These are phyloP conservation scores for Diadumene lineata DNA, from an alignment of 92 coral and sea anemone genomes.

Conservation along the genomic window DNA sequence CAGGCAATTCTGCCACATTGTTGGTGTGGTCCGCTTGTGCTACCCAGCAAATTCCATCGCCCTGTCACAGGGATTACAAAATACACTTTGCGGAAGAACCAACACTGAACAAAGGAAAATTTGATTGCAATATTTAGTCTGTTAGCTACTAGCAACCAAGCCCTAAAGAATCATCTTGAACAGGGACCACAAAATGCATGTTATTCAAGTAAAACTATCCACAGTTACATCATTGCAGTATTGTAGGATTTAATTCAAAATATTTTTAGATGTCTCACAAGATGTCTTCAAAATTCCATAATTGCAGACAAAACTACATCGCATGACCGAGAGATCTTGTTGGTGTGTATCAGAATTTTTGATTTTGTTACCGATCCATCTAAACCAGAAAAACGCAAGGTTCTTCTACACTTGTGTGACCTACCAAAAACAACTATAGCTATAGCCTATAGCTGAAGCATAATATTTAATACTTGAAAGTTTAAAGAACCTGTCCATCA, in stretches of 20 bases:
- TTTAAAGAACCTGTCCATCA: slow-evolving; percentile 32
- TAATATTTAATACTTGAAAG: slow-evolving; percentile 43
- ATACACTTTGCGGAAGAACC: slow-evolving; percentile 61
- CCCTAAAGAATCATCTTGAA: slow-evolving; percentile 45
- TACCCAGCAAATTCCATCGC: slow-evolving; percentile 63
- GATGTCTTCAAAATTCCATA: slow-evolving; percentile 44
- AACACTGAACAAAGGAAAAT: slow-evolving; percentile 50
- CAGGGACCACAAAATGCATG: slow-evolving; percentile 62
- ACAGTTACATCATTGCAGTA: slow-evolving; percentile 60
- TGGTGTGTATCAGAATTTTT: slow-evolving; percentile 64
- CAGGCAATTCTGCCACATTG: slow-evolving; percentile 71
- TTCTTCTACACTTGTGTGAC: slow-evolving; percentile 47
- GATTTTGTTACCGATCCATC: slow-evolving; percentile 53
- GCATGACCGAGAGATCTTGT: slow-evolving; percentile 56
- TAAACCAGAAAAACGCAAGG: slow-evolving; percentile 60
- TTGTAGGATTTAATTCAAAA: slow-evolving; percentile 57
- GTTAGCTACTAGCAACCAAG: slow-evolving; percentile 53
- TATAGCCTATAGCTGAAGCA: slow-evolving; percentile 49
- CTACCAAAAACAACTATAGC: slow-evolving; percentile 61
- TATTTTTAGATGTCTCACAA: slow-evolving; percentile 57
- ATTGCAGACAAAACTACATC: slow-evolving; percentile 70
- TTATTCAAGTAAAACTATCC: slow-evolving; percentile 67
- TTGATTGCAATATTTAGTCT: slow-evolving; percentile 58
- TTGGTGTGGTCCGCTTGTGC: slow-evolving; percentile 62
- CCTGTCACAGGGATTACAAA: slow-evolving; percentile 70